A percentile compares a stretch with the other conserved stretches of the same genome.
Conservation (phyloP, 2,888 invertebrate genomes). For the Metellina segmentata region DNA sequence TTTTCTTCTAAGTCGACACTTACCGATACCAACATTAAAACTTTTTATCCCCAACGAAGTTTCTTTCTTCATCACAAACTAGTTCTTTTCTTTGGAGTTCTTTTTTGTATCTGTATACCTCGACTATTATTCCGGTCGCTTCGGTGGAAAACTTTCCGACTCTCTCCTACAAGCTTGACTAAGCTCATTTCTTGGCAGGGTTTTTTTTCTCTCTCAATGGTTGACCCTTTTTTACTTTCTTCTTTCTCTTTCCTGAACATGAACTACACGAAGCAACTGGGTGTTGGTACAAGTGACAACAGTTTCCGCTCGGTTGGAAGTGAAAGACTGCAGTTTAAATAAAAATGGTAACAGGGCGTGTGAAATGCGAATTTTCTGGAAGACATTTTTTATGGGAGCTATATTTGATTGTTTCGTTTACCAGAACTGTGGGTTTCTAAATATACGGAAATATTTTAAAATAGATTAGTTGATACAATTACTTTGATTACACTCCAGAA, state of each 20-base stretch:
- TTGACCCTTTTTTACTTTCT: neutral
- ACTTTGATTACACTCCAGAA: too few species aligned
- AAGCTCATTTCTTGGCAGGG: neutral
- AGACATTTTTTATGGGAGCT: too few species aligned
- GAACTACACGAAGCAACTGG: neutral
- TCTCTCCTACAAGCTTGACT: neutral
- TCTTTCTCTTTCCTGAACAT: neutral
- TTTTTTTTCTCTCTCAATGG: neutral
- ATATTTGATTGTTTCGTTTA: too few species aligned
- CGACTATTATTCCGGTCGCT: conserved; percentile 17
- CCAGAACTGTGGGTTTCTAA: too few species aligned
- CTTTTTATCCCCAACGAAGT: neutral
- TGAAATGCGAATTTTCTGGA: neutral
- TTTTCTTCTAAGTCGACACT: neutral
- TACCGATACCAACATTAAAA: neutral
- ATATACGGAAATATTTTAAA: too few species aligned
- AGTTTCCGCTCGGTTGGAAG: neutral
- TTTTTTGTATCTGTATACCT: neutral
- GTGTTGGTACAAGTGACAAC: neutral
- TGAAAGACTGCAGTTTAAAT: neutral
- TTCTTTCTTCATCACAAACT: conserved; percentile 34
- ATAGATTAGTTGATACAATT: too few species aligned
- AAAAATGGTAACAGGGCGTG: neutral
- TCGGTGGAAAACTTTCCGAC: conserved; percentile 1
- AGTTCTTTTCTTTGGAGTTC: neutral